These are phyloP conservation scores for Triplophysa rosa DNA, from an alignment of 2,113 vertebrate genomes.

Conservation along the genomic window DNA sequence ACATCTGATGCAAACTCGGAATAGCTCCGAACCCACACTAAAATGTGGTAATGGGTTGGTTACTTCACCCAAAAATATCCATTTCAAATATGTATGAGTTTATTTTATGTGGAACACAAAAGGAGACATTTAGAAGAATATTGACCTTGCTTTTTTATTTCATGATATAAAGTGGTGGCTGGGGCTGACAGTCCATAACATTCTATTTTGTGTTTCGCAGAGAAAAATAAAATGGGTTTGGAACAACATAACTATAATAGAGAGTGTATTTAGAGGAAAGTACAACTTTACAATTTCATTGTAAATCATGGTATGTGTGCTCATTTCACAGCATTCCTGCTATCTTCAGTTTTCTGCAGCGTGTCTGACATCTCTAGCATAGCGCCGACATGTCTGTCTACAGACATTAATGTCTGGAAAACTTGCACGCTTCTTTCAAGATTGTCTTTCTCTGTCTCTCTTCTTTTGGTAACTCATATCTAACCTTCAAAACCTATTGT, in stretches of 20 bases:
- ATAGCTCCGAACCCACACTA: neutral
- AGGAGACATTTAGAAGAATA: no score
- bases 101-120: no score
- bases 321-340: conserved; percentile 18
- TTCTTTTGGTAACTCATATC: no score
- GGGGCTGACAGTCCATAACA: no score
- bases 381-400: neutral
- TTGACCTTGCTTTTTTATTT: no score
- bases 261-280: no score
- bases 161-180: no score
- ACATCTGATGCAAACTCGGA: conserved; percentile 1
- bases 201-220: no score
- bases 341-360: neutral
- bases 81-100: no score
- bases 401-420: conserved; percentile 1
- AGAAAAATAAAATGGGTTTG: no score
- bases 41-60: neutral
- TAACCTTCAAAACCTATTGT: neutral
- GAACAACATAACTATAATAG: no score
- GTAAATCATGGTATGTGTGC: neutral
- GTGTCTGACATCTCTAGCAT: neutral
- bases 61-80: no score
- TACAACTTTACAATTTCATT: neutral
- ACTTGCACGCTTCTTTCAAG: neutral
- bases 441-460: neutral